Base-by-base conservation (phyloP, 2,113 vertebrate species). In the Noturus placidus region DNA sequence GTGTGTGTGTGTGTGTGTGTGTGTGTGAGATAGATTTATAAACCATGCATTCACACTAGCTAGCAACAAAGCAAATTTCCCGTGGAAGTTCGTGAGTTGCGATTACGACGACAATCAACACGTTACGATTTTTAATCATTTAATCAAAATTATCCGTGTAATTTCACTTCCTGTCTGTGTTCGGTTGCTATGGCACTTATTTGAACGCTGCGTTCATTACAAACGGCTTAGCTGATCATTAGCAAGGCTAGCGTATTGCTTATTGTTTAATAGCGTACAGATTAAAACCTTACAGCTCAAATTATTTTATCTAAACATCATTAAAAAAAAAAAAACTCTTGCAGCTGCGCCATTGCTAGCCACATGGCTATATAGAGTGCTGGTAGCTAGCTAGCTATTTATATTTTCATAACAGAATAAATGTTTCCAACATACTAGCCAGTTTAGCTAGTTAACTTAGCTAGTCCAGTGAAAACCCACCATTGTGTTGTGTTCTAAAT, bases 1-100 rank as follows among this genome's bases (percentile, higher is more conserved):
- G 77, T 30, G 77, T 79, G 76, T 78, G 77, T 79, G 50, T 79
- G 77, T 79, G 77, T 79, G 77, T 56, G 77, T 79, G 77, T 57
- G 77, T 57, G 77, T 33, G 77, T 33, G 30, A 35, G 25, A 38
- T 30, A 80, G 20, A 81, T 35, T 59, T 57, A 33, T 38, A 15
- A 35, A 72, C 46, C 82, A n/a, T 54, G 30, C 30, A 35, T 35
- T 56, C 46, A 56, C 20, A 54, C 82, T 35, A 84, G 10, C 46
- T 30, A 70, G 65, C 82, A 65, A 63, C 59, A 67, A 8, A 67
- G 46, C 78, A 11, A 25, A 57, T 80, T 80, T 80, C 78, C 54
- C 5, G 56, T 81, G 79, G 79, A 81, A 81, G 79, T 81, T 59
- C 1, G 30, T 30, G 56, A 59, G 54, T 59, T 59, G 78, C 78